Percentiles rank a stretch among this genome's conserved stretches.
These are phyloP conservation scores for Polymixis flavicincta DNA, from an alignment of 2,888 invertebrate genomes.

Conservation along the genomic window DNA sequence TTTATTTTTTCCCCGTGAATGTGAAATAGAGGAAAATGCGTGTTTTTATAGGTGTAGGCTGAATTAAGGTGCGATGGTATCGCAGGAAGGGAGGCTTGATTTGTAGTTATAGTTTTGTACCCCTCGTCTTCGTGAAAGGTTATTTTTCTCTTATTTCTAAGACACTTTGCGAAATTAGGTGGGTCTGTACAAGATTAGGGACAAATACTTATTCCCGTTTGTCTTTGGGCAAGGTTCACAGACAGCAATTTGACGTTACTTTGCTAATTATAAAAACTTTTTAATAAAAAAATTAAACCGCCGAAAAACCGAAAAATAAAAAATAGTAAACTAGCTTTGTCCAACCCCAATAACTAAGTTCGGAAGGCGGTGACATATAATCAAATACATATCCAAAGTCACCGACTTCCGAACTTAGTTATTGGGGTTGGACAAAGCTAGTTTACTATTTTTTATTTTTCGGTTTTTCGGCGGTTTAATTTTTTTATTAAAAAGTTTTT, in stretches of 20 bases:
- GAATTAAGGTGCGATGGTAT: slow-evolving; percentile 9
- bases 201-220: neutral
- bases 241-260: neutral
- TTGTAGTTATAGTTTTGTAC: slow-evolving; percentile 11
- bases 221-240: neutral
- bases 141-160: neutral
- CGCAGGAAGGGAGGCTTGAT: neutral
- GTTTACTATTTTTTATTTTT: too few species aligned
- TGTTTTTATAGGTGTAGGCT: slow-evolving; percentile 8
- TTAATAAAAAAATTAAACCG: too few species aligned
- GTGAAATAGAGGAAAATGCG: slow-evolving; percentile 18
- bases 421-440: too few species aligned
- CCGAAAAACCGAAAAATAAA: too few species aligned
- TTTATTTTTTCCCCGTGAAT: neutral
- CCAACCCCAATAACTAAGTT: too few species aligned
- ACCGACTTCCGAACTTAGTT: too few species aligned
- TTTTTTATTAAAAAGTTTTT: too few species aligned
- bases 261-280: too few species aligned
- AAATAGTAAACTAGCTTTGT: too few species aligned
- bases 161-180: neutral
- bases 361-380: too few species aligned
- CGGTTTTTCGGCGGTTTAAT: too few species aligned
- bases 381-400: too few species aligned
- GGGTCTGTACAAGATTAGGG: neutral
- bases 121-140: neutral